Conservation (phyloP, 2,797 vertebrate genomes). For the Alectoris magna region DNA sequence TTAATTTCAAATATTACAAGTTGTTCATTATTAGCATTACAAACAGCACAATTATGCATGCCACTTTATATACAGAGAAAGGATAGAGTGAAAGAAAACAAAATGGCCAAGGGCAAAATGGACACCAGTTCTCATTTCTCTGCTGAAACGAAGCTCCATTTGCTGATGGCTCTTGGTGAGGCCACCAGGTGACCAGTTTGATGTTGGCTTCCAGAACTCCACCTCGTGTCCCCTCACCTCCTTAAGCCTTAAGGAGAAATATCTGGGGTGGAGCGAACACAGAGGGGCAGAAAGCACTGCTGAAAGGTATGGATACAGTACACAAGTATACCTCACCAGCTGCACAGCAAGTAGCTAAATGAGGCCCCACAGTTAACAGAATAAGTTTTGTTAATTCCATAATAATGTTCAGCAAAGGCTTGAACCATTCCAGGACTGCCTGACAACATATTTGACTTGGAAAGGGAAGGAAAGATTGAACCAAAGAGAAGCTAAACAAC, state of each 20-base stretch:
- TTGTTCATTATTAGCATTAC: conserved; percentile 57
- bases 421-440: background rate
- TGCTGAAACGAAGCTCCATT: background rate
- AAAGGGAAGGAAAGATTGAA: background rate
- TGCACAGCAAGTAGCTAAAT: background rate
- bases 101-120: conserved; percentile 34
- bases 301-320: fast-evolving
- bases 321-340: background rate
- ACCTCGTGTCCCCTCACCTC: background rate
- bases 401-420: background rate
- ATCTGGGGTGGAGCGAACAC: background rate
- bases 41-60: background rate
- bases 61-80: background rate
- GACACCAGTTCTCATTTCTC: background rate
- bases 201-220: background rate
- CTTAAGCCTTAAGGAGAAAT: background rate
- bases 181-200: background rate
- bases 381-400: background rate
- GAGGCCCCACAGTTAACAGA: background rate
- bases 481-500: background rate
- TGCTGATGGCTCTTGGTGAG: background rate
- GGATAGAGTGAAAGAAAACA: background rate
- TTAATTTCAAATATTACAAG: conserved; percentile 75
- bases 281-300: background rate
- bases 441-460: background rate